Conservation (phyloP, 2,113 vertebrate genomes). For the Prionailurus viverrinus region DNA sequence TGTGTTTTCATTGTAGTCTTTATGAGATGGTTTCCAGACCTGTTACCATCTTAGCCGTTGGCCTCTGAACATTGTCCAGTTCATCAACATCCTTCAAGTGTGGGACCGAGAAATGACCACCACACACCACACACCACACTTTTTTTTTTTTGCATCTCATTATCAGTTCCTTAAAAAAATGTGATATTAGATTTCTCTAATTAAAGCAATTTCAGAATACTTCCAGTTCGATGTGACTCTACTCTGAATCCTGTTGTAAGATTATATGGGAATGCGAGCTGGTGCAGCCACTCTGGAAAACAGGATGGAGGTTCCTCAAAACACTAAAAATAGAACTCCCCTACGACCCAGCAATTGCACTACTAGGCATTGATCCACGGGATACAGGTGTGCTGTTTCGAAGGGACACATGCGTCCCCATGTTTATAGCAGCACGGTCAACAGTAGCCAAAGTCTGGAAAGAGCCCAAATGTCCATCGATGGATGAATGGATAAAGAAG, state of each 20-base stretch:
- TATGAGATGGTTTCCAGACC: conserved; percentile 34
- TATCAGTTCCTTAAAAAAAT: neutral
- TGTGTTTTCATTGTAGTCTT: neutral
- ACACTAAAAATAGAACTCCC: no score
- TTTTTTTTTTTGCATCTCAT: conserved; percentile 3
- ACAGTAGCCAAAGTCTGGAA: no score
- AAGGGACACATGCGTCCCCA: no score
- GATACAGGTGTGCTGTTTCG: no score
- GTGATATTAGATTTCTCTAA: conserved; percentile 3
- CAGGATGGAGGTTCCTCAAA: no score
- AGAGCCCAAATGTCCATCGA: no score
- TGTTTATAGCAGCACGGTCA: no score
- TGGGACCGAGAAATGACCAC: conserved; percentile 5
- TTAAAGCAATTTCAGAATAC: conserved; percentile 48
- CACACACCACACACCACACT: neutral
- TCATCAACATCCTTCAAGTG: conserved; percentile 2
- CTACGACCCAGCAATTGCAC: no score
- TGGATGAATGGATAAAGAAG: no score
- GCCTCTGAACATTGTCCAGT: neutral
- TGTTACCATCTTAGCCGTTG: neutral
- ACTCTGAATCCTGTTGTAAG: neutral
- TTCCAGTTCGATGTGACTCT: neutral
- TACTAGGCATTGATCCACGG: no score
- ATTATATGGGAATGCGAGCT: neutral
- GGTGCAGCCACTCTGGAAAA: no score